phyloP scores from a whole-genome alignment of 1,140 invertebrate genomes.

The Globodera rostochiensis region DNA sequence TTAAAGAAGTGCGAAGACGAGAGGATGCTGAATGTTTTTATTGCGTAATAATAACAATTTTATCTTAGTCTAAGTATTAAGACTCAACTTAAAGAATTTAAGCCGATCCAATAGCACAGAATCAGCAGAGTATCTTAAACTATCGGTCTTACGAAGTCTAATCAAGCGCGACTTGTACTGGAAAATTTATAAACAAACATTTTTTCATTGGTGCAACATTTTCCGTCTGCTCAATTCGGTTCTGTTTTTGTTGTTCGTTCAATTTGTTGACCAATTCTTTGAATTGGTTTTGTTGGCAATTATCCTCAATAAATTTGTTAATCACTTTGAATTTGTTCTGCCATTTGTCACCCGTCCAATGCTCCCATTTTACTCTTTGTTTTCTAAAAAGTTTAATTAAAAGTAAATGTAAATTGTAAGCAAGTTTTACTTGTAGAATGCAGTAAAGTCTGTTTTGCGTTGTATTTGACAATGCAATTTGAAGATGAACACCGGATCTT shows the following conservation, averaged over 20 bases:
- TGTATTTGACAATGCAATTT: not conserved
- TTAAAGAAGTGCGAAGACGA: not conserved
- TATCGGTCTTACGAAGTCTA: too few relatives aligned
- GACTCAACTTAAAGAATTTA: too few relatives aligned
- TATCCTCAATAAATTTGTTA: not conserved
- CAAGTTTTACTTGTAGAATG: not conserved
- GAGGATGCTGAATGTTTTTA: not conserved
- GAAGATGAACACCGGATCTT: not conserved
- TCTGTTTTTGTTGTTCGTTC: not conserved
- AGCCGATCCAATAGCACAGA: too few relatives aligned
- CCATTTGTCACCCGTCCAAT: not conserved
- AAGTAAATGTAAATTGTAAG: not conserved
- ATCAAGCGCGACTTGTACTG: too few relatives aligned
- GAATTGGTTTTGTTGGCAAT: not conserved
- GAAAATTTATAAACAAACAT: not conserved
- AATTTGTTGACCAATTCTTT: not conserved
- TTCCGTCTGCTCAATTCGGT: not conserved
- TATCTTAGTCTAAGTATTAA: not conserved
- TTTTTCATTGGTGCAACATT: not conserved
- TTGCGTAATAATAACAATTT: not conserved
- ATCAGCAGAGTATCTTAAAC: too few relatives aligned
- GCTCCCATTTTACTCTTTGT: not conserved
- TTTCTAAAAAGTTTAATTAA: not conserved
- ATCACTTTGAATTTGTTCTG: not conserved
- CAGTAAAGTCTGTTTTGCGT: not conserved